Evolutionary conservation across 2,797 vertebrate species (phyloP).

Genomic region (Leucoraja ocellata): DNA sequence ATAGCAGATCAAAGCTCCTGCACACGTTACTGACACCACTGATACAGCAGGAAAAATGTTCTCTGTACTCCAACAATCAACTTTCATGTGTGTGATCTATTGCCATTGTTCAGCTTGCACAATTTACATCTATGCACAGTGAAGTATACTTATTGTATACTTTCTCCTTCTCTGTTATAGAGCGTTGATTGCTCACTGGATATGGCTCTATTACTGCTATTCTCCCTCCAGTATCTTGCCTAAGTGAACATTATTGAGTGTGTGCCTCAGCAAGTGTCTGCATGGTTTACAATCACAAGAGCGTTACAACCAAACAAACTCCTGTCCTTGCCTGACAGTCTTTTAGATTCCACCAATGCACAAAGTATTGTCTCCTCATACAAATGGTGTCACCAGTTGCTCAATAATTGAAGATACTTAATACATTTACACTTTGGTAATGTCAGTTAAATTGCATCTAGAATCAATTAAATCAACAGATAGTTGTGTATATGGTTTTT

Average conservation of each 20-base stretch:
- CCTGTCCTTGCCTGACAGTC: background rate
- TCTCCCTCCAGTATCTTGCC: background rate
- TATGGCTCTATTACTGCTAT: background rate
- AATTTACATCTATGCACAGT: background rate
- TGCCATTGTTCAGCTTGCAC: too few species aligned
- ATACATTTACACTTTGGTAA: background rate
- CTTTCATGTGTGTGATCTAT: background rate
- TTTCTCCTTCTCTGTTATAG: background rate
- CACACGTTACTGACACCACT: background rate
- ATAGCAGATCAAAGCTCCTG: background rate
- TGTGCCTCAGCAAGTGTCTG: background rate
- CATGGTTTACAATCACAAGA: background rate
- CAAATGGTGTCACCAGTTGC: background rate
- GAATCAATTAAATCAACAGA: background rate
- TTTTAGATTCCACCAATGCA: too few species aligned
- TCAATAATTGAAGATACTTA: background rate
- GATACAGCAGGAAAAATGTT: background rate
- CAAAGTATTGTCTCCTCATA: too few species aligned
- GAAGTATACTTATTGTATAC: background rate
- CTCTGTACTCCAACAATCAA: background rate
- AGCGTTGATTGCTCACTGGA: background rate
- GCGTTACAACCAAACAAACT: background rate
- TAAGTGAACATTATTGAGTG: background rate
- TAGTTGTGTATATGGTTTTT: background rate
- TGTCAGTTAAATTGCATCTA: constrained; percentile 8